These are phyloP conservation scores for Menidia menidia DNA, from an alignment of 2,797 vertebrate genomes.

Conservation along the genomic window DNA sequence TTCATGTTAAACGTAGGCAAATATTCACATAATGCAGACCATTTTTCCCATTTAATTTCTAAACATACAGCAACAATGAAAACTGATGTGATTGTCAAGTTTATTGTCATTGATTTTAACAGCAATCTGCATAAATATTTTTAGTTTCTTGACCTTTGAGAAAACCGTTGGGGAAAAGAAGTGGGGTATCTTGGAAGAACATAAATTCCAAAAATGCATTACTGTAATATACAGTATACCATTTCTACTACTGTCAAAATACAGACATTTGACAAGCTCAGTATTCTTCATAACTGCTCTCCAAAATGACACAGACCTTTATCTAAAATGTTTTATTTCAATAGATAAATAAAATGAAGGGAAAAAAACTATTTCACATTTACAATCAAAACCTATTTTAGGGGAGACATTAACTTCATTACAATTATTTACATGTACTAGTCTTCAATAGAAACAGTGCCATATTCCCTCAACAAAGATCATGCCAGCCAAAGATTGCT, in stretches of 20 bases:
- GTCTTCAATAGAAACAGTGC: conserved; percentile 69
- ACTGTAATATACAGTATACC: conserved; percentile 72
- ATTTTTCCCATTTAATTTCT: no score
- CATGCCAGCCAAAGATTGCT: conserved; percentile 62
- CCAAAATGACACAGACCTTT: conserved; percentile 64
- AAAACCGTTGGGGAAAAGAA: conserved; percentile 17
- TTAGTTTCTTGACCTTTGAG: conserved; percentile 19
- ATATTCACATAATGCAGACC: no score
- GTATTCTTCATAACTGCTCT: conserved; percentile 42
- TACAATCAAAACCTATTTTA: conserved; percentile 42
- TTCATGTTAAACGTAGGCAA: no score
- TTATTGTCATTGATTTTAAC: not conserved
- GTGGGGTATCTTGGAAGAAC: conserved; percentile 20
- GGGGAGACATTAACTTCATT: conserved; percentile 12
- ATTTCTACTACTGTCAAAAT: conserved; percentile 43
- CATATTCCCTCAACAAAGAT: conserved; percentile 53
- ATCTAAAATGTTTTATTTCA: conserved; percentile 79
- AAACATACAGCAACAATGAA: no score
- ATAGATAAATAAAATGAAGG: conserved; percentile 72
- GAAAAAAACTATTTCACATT: conserved; percentile 59
- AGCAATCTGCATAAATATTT: not conserved
- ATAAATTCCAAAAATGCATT: conserved; percentile 31
- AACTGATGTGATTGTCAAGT: no score
- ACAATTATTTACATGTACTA: conserved; percentile 72
- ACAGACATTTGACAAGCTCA: conserved; percentile 26